Evolutionary conservation across 2,797 vertebrate genomes (phyloP), one percentile per base, ranked within the genome.

Genomic region (Monodelphis domestica): DNA sequence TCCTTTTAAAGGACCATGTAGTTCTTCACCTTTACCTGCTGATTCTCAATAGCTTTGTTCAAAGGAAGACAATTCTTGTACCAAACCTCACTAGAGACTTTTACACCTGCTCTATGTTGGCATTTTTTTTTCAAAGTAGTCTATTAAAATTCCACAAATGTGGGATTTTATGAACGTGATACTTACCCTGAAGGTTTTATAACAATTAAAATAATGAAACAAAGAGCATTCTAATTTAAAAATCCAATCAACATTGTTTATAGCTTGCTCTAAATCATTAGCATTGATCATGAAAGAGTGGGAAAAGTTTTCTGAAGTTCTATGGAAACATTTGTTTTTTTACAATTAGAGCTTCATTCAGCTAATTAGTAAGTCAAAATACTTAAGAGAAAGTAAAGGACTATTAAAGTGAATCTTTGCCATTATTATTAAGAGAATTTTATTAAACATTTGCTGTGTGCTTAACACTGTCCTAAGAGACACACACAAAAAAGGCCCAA

Each of bases 1-100:
- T 28, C 24, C 94, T 96, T 95, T 94, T 84, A 94, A 89, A 95
- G 52, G 89, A 63, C 63, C 54, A 14, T 63, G 0, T 28, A 38
- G n/a, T 15, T 90, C 59, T 84, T 26, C n/a, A 78, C 38, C n/a
- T 78, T 78, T 21, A 78, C n/a, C 6, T 70, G 57, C 94, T 96
- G 88, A 45, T 91, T 90, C 88, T 89, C 45, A 93, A 53, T 30
- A 92, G 87, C 12, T 45, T 94, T 26, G 91, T 87, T 94, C 52
- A 54, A 55, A 28, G 30, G 12, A 55, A 91, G 87, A 54, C 4
- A 21, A 30, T 78, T 53, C 1, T 5, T 90, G n/a, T 15, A 54
- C 14, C 53, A 91, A 88, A 57, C 9, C 94, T 51, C 45, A 30
- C 5, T 1, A 78, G 50, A 33, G 29, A 53, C 4, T 88, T n/a